Conservation (phyloP, 2,113 vertebrate genomes). For the Chelonoidis abingdonii region DNA sequence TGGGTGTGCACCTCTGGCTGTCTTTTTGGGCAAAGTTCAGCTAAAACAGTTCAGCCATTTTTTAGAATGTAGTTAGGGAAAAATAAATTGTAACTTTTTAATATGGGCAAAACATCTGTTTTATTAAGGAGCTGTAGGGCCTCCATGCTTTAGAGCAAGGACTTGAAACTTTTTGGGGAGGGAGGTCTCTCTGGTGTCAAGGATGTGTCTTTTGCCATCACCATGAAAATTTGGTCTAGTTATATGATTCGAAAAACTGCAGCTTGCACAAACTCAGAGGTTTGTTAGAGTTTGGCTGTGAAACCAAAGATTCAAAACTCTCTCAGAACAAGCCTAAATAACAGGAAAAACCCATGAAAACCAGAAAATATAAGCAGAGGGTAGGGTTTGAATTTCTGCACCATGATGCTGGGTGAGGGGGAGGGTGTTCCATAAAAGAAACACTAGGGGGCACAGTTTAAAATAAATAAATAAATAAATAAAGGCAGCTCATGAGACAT, state of each 20-base stretch:
- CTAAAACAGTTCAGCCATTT: background rate
- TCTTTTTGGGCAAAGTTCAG: background rate
- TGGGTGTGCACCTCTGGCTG: background rate
- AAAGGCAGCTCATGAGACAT: background rate
- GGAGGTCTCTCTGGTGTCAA: background rate
- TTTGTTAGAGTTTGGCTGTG: background rate
- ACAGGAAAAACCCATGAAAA: background rate
- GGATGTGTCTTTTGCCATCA: background rate
- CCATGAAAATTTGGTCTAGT: background rate
- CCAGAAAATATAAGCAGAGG: background rate
- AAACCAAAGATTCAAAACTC: background rate
- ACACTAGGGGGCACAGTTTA: background rate
- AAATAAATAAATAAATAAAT: no score
- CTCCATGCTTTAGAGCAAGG: background rate
- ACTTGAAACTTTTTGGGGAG: background rate
- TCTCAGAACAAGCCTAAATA: background rate
- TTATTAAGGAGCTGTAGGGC: background rate
- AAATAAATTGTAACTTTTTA: background rate
- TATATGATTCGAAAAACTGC: background rate
- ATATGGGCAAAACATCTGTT: background rate
- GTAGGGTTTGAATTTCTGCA: background rate
- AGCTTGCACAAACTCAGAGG: background rate
- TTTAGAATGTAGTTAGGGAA: background rate
- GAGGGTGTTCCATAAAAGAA: background rate
- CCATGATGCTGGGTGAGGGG: background rate